Base-by-base conservation (phyloP, 2,888 invertebrate species). In the Griposia aprilina region DNA sequence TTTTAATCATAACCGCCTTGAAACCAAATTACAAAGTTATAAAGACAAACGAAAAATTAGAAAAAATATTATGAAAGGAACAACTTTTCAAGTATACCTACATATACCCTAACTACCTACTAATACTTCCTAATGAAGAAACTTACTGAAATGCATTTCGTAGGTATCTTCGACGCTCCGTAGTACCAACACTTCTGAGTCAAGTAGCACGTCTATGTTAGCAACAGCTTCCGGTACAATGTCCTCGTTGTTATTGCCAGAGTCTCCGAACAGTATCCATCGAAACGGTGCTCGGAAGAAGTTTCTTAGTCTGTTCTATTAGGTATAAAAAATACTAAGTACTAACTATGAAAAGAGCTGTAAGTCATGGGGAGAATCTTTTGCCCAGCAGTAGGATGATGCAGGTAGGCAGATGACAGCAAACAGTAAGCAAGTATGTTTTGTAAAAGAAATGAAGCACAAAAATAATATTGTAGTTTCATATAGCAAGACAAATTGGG, bases 201-300 rank as follows among this genome's bases (percentile, higher is more conserved):
- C 95, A 23, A 94, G 90, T 23, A 93, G 89, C 41, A 95, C 87
- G 57, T 94, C 89, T 15, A 94, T 85, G 62, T 91, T 83, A 4
- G 78, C 60, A 10, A 94, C 79, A 15, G 86, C 82, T 63, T 88
- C 74, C 20, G 94, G 92, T 63, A 94, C 82, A 20, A 88, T 84
- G 15, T 87, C 79, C n/a, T 81, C 63, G 4, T 76, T 81, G 48
- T 86, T 74, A 50, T 87, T 78, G n/a, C 63, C 30, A 20, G 78
- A 71, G 30, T 87, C 86, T 36, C 83, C 82, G 17, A 96, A 84
- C 0, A 96, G 80, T 57, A 97, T 91, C 96, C 96, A 96, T 70
- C 94, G 94, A 82, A 93, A 95, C 1, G 95, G 95, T 2, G 94
- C 91, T 69, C 93, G 91, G 74, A 95, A 94, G 74, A 91, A 90